Evolutionary conservation across 2,797 vertebrate species (phyloP).

Genomic region (Vespertilio murinus): DNA sequence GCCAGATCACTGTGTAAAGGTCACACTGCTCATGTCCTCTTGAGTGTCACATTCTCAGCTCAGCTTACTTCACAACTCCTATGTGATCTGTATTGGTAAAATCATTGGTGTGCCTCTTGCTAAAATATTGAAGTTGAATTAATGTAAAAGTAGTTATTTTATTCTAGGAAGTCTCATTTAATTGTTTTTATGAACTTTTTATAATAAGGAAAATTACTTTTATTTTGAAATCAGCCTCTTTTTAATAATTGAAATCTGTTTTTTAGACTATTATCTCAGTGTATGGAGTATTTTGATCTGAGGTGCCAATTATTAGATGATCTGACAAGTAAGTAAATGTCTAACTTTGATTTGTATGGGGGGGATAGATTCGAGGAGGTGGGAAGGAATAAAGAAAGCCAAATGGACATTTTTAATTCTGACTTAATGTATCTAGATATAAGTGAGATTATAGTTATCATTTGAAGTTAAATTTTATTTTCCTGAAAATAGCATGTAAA

Average conservation of each 20-base stretch:
- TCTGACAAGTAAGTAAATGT: constrained; percentile 92
- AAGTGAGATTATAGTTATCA: background rate
- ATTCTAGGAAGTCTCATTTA: background rate
- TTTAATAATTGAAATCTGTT: constrained; percentile 36
- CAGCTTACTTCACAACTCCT: background rate
- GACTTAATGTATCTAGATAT: background rate
- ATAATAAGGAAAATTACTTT: constrained; percentile 47
- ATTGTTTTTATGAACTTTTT: constrained; percentile 40
- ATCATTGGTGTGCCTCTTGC: background rate
- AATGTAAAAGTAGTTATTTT: constrained; percentile 6
- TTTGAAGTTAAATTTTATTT: constrained; percentile 34
- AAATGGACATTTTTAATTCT: background rate
- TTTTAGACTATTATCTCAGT: constrained; percentile 95
- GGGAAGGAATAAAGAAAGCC: background rate
- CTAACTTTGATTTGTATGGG: background rate
- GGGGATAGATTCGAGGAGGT: background rate
- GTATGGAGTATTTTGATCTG: constrained; percentile 98
- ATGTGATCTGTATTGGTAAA: background rate
- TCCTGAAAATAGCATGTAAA: background rate
- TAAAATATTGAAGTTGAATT: constrained; percentile 39
- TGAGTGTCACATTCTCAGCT: background rate
- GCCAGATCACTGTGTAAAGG: background rate
- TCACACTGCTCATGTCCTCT: background rate
- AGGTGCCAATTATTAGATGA: constrained; percentile 97
- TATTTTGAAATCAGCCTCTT: constrained; percentile 19